These are phyloP conservation scores for Achroia grisella DNA, from an alignment of 1,140 invertebrate species.

Conservation along the genomic window DNA sequence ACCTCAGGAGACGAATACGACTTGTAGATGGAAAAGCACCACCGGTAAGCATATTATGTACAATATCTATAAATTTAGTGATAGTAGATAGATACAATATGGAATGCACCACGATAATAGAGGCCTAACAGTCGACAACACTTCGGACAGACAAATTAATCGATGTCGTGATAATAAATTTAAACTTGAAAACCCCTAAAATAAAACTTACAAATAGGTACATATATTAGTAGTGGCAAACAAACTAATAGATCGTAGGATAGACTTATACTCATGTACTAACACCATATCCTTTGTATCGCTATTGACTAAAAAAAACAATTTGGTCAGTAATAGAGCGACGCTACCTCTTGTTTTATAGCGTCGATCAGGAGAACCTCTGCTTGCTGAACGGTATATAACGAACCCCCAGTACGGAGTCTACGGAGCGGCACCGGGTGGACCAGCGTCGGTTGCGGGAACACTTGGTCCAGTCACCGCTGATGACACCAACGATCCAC, in stretches of 20 bases:
- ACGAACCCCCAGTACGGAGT: slow-evolving; percentile 85
- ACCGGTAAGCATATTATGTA: slow-evolving; percentile 37
- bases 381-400: slow-evolving; percentile 82
- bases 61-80: background rate
- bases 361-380: slow-evolving; percentile 72
- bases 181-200: too few relatives aligned
- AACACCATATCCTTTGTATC: too few relatives aligned
- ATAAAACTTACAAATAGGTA: too few relatives aligned
- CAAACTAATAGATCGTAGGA: too few relatives aligned
- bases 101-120: too few relatives aligned
- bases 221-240: too few relatives aligned
- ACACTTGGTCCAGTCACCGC: slow-evolving; percentile 6
- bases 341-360: slow-evolving; percentile 29
- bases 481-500: slow-evolving; percentile 53
- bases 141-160: too few relatives aligned
- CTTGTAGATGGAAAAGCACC: slow-evolving; percentile 52
- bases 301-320: too few relatives aligned
- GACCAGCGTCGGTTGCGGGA: background rate
- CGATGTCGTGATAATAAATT: too few relatives aligned
- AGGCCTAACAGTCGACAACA: too few relatives aligned
- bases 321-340: background rate
- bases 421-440: slow-evolving; percentile 43
- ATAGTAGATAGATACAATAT: too few relatives aligned
- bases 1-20: slow-evolving; percentile 45
- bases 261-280: too few relatives aligned